Base-by-base conservation (phyloP, 2,113 vertebrate species). In the Silurus meridionalis region DNA sequence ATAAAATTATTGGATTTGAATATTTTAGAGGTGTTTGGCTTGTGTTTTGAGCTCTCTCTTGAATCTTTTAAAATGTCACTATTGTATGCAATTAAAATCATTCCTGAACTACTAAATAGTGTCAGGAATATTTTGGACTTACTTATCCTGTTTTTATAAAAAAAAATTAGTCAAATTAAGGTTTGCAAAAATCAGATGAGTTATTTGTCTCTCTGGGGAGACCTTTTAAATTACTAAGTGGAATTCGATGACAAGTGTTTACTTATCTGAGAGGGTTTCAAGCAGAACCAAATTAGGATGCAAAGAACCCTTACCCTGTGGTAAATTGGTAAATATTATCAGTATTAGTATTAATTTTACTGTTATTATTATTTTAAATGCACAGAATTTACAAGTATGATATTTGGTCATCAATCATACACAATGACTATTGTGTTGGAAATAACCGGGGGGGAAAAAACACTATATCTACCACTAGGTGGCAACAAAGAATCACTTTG, bases 391-490 rank as follows among this genome's bases (percentile, higher is more conserved):
- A 66, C 25, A 66, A 25, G 9, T 13, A 5, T 67, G 28, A 71
- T 37, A 69, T 69, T 72, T 72, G 46, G 0, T 50, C 48, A 53
- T 17, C n/a, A 2, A 23, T 72, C 48, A 9, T 52, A n/a, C 37
- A 37, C 2, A 75, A 74, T 52, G 6, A 55, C 25, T n/a, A 25
- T 25, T 55, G 48, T 23, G 71, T 52, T 53, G 6, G 8, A 78
- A 53, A 55, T 23, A 77, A 52, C 14, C 28, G 46, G 11, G 69
- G 37, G 3, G 3, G 4, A 8, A 8, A 55, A 25, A 37, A 58
- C 25, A 58, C 9, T 19, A 37, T 8, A 37, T 55, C 74, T 4
- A 0, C 88, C 94, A 92, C 90, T 90, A 94, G 94, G 88, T 94
- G 94, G 91, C 89, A 69, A 28, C 86, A 87, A 72, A 71, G 23